Conservation (phyloP, 2,113 vertebrate genomes). For the Kobus ellipsiprymnus region DNA sequence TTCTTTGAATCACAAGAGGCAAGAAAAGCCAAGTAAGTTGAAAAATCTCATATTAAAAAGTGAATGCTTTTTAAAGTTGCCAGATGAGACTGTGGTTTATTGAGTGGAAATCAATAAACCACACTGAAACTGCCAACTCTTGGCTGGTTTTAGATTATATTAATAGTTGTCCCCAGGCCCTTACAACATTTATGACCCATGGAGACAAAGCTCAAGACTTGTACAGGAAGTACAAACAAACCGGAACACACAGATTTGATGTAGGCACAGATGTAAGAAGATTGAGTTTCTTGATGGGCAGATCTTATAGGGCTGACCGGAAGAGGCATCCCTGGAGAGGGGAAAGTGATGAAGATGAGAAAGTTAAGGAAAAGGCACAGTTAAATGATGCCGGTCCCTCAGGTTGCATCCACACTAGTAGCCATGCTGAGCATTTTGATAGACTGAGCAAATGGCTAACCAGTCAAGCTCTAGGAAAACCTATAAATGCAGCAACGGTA, state of each 20-base stretch:
- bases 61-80: not conserved
- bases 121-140: not conserved
- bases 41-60: slow-evolving; percentile 20
- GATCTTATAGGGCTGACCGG: not conserved
- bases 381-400: not conserved
- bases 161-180: not conserved
- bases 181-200: not conserved
- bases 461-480: not conserved
- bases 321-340: not conserved
- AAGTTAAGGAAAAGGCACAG: too few species aligned
- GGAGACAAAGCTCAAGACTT: not conserved
- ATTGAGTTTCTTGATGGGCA: not conserved
- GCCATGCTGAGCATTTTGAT: not conserved
- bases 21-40: not conserved
- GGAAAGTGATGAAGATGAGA: not conserved
- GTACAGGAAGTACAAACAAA: not conserved
- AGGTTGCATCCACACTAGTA: not conserved
- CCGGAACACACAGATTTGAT: not conserved
- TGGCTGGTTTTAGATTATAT: not conserved
- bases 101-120: not conserved
- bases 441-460: not conserved
- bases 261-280: not conserved
- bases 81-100: slow-evolving; percentile 17
- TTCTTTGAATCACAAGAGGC: not conserved
- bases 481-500: not conserved